Evolutionary conservation across 2,888 invertebrate species (phyloP), one percentile per base, ranked within the genome.

Genomic region (Megaustenia siamemsis): DNA sequence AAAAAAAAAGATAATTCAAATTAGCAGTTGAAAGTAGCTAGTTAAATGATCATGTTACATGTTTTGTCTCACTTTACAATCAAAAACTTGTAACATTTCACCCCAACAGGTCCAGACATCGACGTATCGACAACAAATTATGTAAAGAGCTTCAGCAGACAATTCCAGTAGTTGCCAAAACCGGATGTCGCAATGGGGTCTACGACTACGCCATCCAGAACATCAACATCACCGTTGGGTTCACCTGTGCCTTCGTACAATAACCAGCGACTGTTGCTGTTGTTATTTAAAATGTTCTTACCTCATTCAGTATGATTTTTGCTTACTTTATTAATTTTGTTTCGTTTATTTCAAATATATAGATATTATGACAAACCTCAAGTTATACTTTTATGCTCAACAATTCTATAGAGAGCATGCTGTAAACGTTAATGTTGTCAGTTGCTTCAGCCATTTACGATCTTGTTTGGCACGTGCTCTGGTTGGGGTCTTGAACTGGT

Each of bases 131-230:
- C 6, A 49, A 49, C 32, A 80, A 69, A 53, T 6, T 69, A n/a
- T 82, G 82, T 40, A n/a, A 73, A 73, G 40, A 32, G 2, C 49
- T 82, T n/a, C 60, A 28, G 43, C 82, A 82, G 35, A n/a, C 28
- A 6, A 45, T 82, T 49, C 82, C 82, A 24, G 60, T 82, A 10
- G 73, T 82, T 28, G 28, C n/a, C 40, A 82, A 56, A 43, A 73
- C 82, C 5, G 82, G 73, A 38, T 82, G 82, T 60, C 40, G 40
- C 24, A 43, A 73, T 60, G 82, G 82, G 6, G 8, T 40, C 1
- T 45, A 60, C 15, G 73, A 40, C 28, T 82, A 82, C 32, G 73
- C 38, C n/a, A 56, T 71, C 28, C 38, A 40, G 28, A 82, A 82
- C 56, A 73, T 71, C 12, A 60, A 56, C 24, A 63, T 82, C 4